Conservation (phyloP, 2,113 vertebrate species). For the Fulica atra region DNA sequence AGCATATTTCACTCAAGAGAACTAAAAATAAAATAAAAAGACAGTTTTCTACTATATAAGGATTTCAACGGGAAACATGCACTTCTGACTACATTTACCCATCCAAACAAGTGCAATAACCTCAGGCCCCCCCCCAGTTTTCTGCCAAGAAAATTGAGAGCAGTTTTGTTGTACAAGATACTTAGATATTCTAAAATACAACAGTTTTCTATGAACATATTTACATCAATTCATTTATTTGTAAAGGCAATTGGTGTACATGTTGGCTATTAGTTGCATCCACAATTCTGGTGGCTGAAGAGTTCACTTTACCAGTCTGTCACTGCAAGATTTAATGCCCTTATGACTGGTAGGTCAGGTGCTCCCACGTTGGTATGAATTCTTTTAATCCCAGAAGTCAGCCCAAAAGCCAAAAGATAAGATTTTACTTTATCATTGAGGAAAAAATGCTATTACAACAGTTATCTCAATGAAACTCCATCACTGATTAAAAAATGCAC, state of each 20-base stretch:
- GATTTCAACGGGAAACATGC: slow-evolving; percentile 75
- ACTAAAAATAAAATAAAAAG: slow-evolving; percentile 66
- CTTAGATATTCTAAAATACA: not conserved
- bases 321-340: slow-evolving; percentile 61
- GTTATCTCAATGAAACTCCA: not conserved
- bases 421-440: slow-evolving; percentile 27
- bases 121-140: not conserved
- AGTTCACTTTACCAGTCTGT: slow-evolving; percentile 53
- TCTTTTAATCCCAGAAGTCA: slow-evolving; percentile 49
- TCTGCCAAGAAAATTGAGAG: not conserved
- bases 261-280: slow-evolving; percentile 18
- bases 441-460: not conserved
- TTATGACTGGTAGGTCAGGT: slow-evolving; percentile 60
- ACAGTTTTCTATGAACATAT: slow-evolving; percentile 22
- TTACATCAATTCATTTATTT: not conserved
- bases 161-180: not conserved
- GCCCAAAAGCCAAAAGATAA: slow-evolving; percentile 42
- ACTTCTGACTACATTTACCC: slow-evolving; percentile 63
- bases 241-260: slow-evolving; percentile 24
- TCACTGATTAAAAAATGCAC: not conserved
- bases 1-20: slow-evolving; percentile 76
- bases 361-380: slow-evolving; percentile 57
- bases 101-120: not conserved
- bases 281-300: slow-evolving; percentile 50
- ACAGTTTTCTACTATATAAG: slow-evolving; percentile 52